A percentile compares a stretch with the other conserved stretches of the same genome.
These are phyloP conservation scores for Pachymerium ferrugineum DNA, from an alignment of 2,888 invertebrate species.

Conservation along the genomic window DNA sequence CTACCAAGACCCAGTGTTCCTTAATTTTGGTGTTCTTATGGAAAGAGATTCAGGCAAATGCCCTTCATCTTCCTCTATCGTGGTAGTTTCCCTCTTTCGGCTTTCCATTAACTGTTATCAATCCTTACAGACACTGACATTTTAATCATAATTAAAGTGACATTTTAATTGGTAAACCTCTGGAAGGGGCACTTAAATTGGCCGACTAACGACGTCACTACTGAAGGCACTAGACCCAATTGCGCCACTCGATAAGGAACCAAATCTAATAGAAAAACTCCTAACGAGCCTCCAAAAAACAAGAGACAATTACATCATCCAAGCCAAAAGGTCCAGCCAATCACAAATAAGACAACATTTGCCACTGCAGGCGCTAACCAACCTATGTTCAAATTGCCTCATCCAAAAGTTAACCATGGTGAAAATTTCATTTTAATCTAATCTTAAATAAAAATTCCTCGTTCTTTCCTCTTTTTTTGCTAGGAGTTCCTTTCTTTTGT, in stretches of 20 bases:
- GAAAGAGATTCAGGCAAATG: too few relatives aligned
- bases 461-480: not conserved
- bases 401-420: not conserved
- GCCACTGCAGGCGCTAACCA: too few relatives aligned
- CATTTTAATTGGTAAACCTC: slow-evolving; percentile 13
- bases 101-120: slow-evolving; percentile 11
- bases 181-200: not conserved
- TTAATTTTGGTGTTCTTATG: too few relatives aligned
- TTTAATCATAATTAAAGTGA: slow-evolving; percentile 18
- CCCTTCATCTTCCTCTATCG: too few relatives aligned
- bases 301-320: slow-evolving; percentile 18
- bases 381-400: not conserved
- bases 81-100: not conserved
- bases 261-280: slow-evolving; percentile 21
- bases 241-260: slow-evolving; percentile 15
- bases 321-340: slow-evolving; percentile 2
- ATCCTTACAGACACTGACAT: not conserved
- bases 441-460: not conserved
- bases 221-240: slow-evolving; percentile 11
- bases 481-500: not conserved
- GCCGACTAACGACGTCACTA: slow-evolving; percentile 18
- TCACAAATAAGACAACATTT: slow-evolving; percentile 15
- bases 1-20: too few relatives aligned
- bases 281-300: slow-evolving; percentile 9
- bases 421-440: slow-evolving; percentile 14